These are phyloP conservation scores for Polyommatus icarus DNA, from an alignment of 2,888 invertebrate species.

Conservation along the genomic window DNA sequence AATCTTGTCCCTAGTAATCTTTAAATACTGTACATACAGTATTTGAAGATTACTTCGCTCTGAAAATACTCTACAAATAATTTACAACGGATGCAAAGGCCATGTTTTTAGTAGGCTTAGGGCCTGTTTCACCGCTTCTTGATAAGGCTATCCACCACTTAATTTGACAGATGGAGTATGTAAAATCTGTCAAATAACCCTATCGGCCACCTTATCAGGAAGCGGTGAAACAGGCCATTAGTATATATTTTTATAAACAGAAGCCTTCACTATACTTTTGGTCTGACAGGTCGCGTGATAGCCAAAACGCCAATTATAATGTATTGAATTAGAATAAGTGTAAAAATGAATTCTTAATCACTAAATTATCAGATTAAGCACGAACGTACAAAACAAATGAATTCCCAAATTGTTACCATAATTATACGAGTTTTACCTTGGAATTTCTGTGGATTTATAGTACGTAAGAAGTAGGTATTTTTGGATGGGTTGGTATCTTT, in stretches of 20 bases:
- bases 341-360: slow-evolving; percentile 22
- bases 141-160: no score
- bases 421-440: neutral
- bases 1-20: no score
- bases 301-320: neutral
- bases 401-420: neutral
- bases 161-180: no score
- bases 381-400: slow-evolving; percentile 10
- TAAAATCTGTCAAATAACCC: no score
- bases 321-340: slow-evolving; percentile 22
- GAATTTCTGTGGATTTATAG: neutral
- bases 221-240: no score
- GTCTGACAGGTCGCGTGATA: slow-evolving; percentile 11
- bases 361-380: slow-evolving; percentile 16
- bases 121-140: no score
- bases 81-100: no score
- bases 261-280: neutral
- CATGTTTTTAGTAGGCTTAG: neutral
- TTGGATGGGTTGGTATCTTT: neutral
- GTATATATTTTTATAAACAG: neutral
- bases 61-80: no score
- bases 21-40: no score
- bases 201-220: no score
- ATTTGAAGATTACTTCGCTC: no score
- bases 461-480: neutral